Conservation (phyloP, 2,797 vertebrate species). For the Apodemus agrarius region DNA sequence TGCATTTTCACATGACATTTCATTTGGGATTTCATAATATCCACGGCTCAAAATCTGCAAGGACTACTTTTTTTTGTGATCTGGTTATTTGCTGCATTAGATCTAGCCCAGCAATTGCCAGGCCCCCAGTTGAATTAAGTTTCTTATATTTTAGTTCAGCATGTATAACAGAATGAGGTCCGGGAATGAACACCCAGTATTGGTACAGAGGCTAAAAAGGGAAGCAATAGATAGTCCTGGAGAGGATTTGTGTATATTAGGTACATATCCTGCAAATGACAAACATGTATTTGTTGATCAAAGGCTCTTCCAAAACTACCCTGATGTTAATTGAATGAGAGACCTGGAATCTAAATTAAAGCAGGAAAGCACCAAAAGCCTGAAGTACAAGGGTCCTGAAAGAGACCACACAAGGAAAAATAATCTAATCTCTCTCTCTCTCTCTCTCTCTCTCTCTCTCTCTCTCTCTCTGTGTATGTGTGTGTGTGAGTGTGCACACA, state of each 20-base stretch:
- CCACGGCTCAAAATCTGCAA: conserved; percentile 58
- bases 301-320: background rate
- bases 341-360: conserved; percentile 51
- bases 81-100: conserved; percentile 51
- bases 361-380: background rate
- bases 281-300: conserved; percentile 16
- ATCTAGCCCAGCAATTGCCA: conserved; percentile 17
- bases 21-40: conserved; percentile 34
- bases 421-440: background rate
- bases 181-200: conserved; percentile 66
- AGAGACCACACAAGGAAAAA: background rate
- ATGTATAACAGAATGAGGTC: conserved; percentile 63
- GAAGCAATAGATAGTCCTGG: conserved; percentile 54
- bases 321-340: background rate
- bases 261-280: conserved; percentile 26
- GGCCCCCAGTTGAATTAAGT: conserved; percentile 45
- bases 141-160: conserved; percentile 65
- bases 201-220: conserved; percentile 52
- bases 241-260: conserved; percentile 28
- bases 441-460: background rate
- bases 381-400: background rate
- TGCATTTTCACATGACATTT: conserved; percentile 43
- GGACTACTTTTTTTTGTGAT: conserved; percentile 10
- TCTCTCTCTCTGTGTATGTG: background rate
- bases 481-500: background rate